These are phyloP conservation scores for Tarsius wallacei DNA, from an alignment of 2,797 vertebrate species.

Conservation along the genomic window DNA sequence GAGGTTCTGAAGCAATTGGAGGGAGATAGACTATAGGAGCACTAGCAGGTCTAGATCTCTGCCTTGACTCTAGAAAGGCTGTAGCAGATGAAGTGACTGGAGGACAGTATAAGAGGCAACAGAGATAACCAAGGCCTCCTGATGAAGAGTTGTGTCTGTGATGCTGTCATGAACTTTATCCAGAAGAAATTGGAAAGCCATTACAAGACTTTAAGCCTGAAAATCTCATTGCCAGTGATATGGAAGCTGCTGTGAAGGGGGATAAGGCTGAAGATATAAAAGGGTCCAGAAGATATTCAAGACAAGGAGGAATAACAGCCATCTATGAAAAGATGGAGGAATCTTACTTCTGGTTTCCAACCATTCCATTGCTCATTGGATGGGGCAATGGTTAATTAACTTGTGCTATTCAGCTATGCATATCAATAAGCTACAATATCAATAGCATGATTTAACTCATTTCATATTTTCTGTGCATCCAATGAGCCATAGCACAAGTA, in stretches of 20 bases:
- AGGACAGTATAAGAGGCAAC: accelerated
- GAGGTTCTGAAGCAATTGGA: not conserved
- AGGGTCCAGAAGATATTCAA: not conserved
- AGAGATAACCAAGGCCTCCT: not conserved
- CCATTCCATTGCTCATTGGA: not conserved
- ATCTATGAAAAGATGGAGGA: not conserved
- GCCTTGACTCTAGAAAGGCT: not conserved
- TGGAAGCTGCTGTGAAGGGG: not conserved
- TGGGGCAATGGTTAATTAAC: not conserved
- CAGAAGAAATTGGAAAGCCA: not conserved
- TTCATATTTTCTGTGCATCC: not conserved
- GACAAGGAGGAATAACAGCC: not conserved
- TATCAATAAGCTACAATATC: not conserved
- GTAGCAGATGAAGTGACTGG: not conserved
- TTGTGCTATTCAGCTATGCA: not conserved
- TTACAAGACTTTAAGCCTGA: not conserved
- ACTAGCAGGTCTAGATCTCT: not conserved
- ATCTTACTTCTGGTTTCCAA: not conserved
- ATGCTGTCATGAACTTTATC: not conserved
- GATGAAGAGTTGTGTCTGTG: not conserved
- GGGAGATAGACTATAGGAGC: not conserved
- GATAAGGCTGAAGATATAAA: not conserved
- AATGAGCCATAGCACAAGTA: not conserved
- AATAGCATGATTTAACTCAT: not conserved
- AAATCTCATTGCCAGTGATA: not conserved